Base-by-base conservation (phyloP, 2,888 invertebrate genomes). In the Cephus pygmeus region DNA sequence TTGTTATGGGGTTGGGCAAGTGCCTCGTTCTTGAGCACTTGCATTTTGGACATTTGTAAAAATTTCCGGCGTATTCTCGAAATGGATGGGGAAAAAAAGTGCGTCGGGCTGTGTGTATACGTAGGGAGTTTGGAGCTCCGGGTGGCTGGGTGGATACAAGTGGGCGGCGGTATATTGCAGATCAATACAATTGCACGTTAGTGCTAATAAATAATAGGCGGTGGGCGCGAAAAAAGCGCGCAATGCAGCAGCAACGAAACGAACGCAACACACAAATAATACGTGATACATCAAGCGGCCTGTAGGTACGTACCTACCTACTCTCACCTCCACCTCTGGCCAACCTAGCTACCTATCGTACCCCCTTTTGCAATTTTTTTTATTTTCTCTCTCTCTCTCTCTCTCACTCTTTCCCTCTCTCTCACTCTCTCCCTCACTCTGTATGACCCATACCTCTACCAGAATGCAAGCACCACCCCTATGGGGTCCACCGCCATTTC, bases 141-240 rank as follows among this genome's bases (percentile, higher is more conserved):
- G 78, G 77, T 79, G 81, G 80, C 81, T 80, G 79, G 80, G 83
- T 84, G 84, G 76, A 81, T 83, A 82, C 82, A 83, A 81, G 83
- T 87, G 87, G 88, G 86, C 85, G 88, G 86, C 89, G 90, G 88
- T 90, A 90, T 91, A 91, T 91, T 88, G 91, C 91, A 91, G 91
- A 91, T 91, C 91, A 91, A 91, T 91, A 91, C 91, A 91, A 91
- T 91, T 91, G 91, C 90, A 91, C 90, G 91, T 91, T 91, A 91
- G 91, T 91, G 91, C 91, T 91, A 91, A 91, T 91, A 91, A 91
- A 91, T 91, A 91, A 91, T 91, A 91, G 91, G 90, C 91, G 90
- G 90, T 88, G 90, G 91, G 89, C 89, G 89, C 90, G 90, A 91
- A 91, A 90, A 91, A 91, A 91, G 89, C 90, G 90, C 90, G 90